phyloP scores from a whole-genome alignment of 2,797 vertebrate genomes.

The Amblyopsis hoosieri region DNA sequence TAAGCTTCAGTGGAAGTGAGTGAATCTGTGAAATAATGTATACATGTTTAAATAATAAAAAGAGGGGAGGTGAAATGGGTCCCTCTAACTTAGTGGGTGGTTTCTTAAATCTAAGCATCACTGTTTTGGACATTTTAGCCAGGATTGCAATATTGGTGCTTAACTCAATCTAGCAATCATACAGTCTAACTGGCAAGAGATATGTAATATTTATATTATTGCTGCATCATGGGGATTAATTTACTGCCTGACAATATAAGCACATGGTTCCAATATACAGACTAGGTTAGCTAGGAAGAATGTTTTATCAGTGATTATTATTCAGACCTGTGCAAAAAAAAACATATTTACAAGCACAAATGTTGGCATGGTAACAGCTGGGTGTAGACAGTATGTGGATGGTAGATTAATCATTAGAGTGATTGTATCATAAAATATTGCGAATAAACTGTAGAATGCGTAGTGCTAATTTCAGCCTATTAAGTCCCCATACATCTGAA shows the following conservation, averaged over 20 bases:
- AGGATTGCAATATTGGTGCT: background rate
- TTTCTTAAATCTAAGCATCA: too few species aligned
- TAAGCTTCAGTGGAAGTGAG: background rate
- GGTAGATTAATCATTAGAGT: background rate
- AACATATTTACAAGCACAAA: constrained; percentile 1
- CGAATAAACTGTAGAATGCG: constrained; percentile 8
- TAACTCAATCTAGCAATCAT: background rate
- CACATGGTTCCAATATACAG: constrained; percentile 18
- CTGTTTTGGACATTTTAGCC: background rate
- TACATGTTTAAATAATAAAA: too few species aligned
- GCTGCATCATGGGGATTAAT: constrained; percentile 26
- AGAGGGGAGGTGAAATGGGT: background rate
- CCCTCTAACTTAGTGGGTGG: background rate
- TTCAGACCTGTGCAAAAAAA: constrained; percentile 24
- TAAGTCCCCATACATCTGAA: background rate
- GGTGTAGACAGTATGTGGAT: constrained; percentile 15
- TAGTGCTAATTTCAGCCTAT: constrained; percentile 7
- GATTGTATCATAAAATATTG: background rate
- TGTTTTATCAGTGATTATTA: constrained; percentile 28
- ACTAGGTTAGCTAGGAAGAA: constrained; percentile 21
- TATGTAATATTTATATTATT: background rate
- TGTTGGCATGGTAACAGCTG: constrained; percentile 12
- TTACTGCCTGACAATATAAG: constrained; percentile 27
- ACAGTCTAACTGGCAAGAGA: background rate
- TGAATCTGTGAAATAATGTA: too few species aligned